Conservation (phyloP, 2,888 invertebrate genomes). For the Cantharis rufa region DNA sequence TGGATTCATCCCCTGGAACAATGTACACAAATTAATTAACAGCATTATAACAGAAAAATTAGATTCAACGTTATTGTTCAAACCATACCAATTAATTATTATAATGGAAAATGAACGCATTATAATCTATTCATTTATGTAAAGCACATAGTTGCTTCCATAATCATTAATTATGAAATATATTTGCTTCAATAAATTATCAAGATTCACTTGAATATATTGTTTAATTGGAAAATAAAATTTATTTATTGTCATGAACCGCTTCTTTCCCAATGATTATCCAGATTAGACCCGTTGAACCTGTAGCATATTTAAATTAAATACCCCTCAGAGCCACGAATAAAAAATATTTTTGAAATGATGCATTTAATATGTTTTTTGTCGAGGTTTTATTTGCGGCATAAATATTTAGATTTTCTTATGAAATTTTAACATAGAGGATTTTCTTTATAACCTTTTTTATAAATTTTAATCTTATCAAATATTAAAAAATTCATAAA, state of each 20-base stretch:
- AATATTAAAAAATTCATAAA: too few relatives aligned
- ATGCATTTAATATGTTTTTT: too few relatives aligned
- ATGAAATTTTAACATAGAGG: too few relatives aligned
- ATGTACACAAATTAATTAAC: background rate
- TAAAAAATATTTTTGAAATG: too few relatives aligned
- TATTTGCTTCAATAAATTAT: background rate
- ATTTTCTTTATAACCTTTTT: too few relatives aligned
- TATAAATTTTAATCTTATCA: too few relatives aligned
- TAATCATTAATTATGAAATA: background rate
- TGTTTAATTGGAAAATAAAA: background rate
- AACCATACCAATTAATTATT: background rate
- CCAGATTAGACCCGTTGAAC: too few relatives aligned
- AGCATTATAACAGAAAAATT: background rate
- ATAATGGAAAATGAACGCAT: background rate
- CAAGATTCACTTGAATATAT: background rate
- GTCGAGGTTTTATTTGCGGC: too few relatives aligned
- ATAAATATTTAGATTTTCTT: too few relatives aligned
- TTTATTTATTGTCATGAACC: background rate
- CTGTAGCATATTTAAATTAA: too few relatives aligned
- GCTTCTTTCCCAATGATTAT: background rate
- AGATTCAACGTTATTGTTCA: background rate
- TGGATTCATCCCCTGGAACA: conserved; percentile 66
- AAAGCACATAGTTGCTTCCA: background rate
- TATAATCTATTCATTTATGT: background rate
- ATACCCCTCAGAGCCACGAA: too few relatives aligned